Evolutionary conservation across 37 sponge, comb jelly and placozoan genomes (phyloP).

Genomic region (Axinella damicornis): DNA sequence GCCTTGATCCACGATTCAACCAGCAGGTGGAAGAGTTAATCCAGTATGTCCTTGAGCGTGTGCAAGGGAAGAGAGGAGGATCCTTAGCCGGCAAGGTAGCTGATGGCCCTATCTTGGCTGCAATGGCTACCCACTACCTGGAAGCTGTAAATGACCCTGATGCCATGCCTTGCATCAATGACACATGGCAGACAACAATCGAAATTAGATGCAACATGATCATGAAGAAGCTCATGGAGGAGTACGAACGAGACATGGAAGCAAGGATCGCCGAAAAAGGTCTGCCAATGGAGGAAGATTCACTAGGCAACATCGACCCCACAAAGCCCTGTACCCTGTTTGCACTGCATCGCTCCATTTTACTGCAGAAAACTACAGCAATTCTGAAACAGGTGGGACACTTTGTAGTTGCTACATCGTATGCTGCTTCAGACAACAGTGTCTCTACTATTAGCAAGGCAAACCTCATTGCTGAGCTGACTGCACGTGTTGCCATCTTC

Average conservation of each 20-base stretch:
- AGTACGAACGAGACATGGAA: slow-evolving; percentile 36
- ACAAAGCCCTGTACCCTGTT: background rate
- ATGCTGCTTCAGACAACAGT: no score
- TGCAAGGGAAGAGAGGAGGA: slow-evolving; percentile 26
- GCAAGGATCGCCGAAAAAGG: background rate
- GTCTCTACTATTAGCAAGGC: background rate
- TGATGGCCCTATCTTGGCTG: slow-evolving; percentile 30
- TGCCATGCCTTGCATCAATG: slow-evolving; percentile 28
- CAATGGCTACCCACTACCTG: slow-evolving; percentile 8
- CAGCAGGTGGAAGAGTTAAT: background rate
- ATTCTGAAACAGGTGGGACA: slow-evolving; percentile 4
- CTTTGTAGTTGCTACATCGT: background rate
- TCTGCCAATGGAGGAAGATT: slow-evolving; percentile 37
- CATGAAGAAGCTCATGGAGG: background rate
- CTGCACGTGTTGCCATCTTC: background rate
- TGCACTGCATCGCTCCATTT: slow-evolving; percentile 15
- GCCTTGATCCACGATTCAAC: slow-evolving; percentile 23
- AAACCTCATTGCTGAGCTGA: background rate
- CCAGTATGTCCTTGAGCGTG: background rate
- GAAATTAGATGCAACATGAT: background rate
- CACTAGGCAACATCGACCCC: background rate
- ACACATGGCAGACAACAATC: slow-evolving; percentile 36
- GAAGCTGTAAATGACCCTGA: slow-evolving; percentile 50
- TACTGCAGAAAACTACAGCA: background rate
- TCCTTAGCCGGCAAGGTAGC: background rate